Base-by-base conservation (phyloP, 2,113 vertebrate genomes). In the Thamnophis sirtalis region DNA sequence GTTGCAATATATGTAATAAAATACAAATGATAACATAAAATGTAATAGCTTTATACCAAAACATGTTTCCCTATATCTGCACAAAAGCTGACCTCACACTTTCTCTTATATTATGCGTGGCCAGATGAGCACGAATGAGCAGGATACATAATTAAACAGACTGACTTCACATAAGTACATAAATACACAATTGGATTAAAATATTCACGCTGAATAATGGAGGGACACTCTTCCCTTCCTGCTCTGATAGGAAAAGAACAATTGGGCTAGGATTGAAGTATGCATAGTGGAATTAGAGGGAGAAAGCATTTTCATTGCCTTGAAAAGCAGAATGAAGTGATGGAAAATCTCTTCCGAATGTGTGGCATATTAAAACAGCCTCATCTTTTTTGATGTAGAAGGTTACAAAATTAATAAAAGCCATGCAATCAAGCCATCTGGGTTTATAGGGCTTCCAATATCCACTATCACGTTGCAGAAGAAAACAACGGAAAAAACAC, bases 11-110 rank as follows among this genome's bases (percentile, higher is more conserved):
- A 21, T 80, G 73, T 43, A 80, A 80, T 80, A 80, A 80, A 80
- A 80, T 80, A 43, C 73, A 80, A 80, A 80, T 38, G n/a, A 38
- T 21, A 80, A 80, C 73, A 43, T 43, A 80, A 80, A 80, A 21
- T 80, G 33, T 80, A 43, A 80, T 43, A 80, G 73, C 33, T 33
- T 80, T 80, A 80, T 80, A 21, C 73, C 33, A 80, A 80, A 80
- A 80, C 73, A 80, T 9, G 73, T 43, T 43, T 80, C 17, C 73
- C 73, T 3, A 43, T 80, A 80, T 80, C 56, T 28, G 22, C 8
- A 3, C 13, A 11, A 90, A 3, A n/a, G 19, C 0, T 5, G 1
- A 6, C 28, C 0, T 9, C 1, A 38, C 73, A 0, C 1, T 21
- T 86, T 21, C n/a, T 0, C 15, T 89, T 43, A 53, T 88, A 51